A percentile compares a stretch with the other conserved stretches of the same genome.
phyloP scores from a whole-genome alignment of 2,797 vertebrate species.

The Pseudochirops corinnae region DNA sequence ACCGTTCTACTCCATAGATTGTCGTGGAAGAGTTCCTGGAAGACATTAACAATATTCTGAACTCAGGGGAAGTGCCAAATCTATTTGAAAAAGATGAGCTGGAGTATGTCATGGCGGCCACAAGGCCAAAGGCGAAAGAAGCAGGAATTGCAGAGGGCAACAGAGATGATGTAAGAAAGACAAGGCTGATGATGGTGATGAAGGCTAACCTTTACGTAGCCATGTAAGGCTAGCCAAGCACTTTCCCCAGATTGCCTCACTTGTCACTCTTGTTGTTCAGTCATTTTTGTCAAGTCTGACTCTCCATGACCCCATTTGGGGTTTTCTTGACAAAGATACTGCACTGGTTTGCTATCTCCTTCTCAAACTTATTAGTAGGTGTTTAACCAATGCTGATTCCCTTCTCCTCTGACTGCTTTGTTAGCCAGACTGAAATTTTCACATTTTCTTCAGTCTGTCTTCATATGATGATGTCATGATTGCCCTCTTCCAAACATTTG shows the following conservation, averaged over 20 bases:
- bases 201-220: not conserved
- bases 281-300: not conserved
- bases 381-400: not conserved
- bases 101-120: constrained; percentile 88
- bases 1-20: constrained; percentile 82
- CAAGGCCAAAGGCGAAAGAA: constrained; percentile 90
- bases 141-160: constrained; percentile 90
- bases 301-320: not conserved
- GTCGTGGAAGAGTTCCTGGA: constrained; percentile 91
- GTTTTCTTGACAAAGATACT: not conserved
- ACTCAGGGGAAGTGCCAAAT: constrained; percentile 91
- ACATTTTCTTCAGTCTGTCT: not conserved
- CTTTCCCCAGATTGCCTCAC: not conserved
- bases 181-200: not conserved
- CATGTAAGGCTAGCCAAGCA: not conserved
- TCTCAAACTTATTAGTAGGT: not conserved
- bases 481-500: not conserved
- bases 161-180: constrained; percentile 89
- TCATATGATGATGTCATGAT: not conserved
- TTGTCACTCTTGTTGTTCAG: not conserved
- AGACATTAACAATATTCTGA: constrained; percentile 92
- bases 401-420: not conserved
- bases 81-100: constrained; percentile 92
- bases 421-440: not conserved
- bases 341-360: not conserved